These are phyloP conservation scores for Drosophila cardini DNA, from an alignment of 1,140 invertebrate genomes.

Conservation along the genomic window DNA sequence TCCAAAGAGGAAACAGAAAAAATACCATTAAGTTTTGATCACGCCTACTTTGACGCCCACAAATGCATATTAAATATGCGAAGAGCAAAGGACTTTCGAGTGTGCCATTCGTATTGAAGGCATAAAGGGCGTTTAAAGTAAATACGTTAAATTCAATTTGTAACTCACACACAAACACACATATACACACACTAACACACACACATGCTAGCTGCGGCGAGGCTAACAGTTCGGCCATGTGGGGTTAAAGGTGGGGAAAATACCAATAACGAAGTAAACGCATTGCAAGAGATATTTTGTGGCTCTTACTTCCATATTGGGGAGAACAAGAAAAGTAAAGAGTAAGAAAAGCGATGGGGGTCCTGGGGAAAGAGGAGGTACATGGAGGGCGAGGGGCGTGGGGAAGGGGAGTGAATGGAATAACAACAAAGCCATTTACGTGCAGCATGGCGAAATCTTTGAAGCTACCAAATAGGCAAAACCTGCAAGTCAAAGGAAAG, in stretches of 20 bases:
- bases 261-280: conserved; percentile 69
- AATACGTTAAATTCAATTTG: conserved; percentile 77
- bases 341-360: background rate
- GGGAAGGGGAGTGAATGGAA: conserved; percentile 20
- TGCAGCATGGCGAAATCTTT: conserved; percentile 47
- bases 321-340: conserved; percentile 8
- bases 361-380: background rate
- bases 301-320: conserved; percentile 18
- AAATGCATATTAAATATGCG: conserved; percentile 49
- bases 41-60: conserved; percentile 21
- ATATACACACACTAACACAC: conserved; percentile 2
- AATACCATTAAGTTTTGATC: conserved; percentile 10
- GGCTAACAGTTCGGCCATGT: conserved; percentile 27
- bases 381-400: background rate
- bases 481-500: conserved; percentile 34
- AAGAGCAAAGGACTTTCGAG: conserved; percentile 25
- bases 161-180: conserved; percentile 40
- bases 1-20: background rate
- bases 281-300: conserved; percentile 53
- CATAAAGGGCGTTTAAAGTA: conserved; percentile 67
- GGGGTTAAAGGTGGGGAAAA: conserved; percentile 31
- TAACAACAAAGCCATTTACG: conserved; percentile 56
- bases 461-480: conserved; percentile 50
- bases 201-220: conserved; percentile 4
- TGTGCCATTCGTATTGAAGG: conserved; percentile 8